Percentiles rank a stretch among this genome's conserved stretches.
phyloP scores from a whole-genome alignment of 2,888 invertebrate species.

The Agapetus fuscipes region DNA sequence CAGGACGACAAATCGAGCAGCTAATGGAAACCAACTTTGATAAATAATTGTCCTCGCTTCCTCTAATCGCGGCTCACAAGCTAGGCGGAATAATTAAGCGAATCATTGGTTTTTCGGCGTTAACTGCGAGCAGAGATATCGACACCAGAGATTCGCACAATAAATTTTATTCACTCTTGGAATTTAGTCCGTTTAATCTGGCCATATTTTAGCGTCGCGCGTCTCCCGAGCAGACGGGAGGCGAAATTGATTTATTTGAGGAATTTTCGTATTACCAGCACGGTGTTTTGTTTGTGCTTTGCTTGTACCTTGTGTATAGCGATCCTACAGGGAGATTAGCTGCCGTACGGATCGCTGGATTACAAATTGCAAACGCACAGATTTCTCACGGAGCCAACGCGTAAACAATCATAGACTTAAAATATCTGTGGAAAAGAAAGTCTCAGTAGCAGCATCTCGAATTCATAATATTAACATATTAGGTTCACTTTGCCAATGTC shows the following conservation, averaged over 20 bases:
- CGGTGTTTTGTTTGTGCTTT: neutral
- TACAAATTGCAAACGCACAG: too few species aligned
- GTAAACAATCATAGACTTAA: too few species aligned
- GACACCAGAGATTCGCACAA: slow-evolving; percentile 16
- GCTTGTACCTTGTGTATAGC: neutral
- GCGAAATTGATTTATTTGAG: slow-evolving; percentile 22
- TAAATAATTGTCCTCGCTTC: slow-evolving; percentile 20
- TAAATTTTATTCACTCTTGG: slow-evolving; percentile 14
- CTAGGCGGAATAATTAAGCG: slow-evolving; percentile 22
- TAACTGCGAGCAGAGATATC: slow-evolving; percentile 11
- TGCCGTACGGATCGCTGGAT: too few species aligned
- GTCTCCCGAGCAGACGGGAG: slow-evolving; percentile 9
- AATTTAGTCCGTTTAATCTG: slow-evolving; percentile 21
- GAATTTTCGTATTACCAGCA: slow-evolving; percentile 19
- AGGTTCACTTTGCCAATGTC: too few species aligned
- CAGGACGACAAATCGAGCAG: slow-evolving; percentile 20
- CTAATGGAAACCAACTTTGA: slow-evolving; percentile 21
- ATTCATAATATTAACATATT: too few species aligned
- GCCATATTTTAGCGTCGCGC: slow-evolving; percentile 21
- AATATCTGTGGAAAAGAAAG: too few species aligned
- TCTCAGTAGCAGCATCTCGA: too few species aligned
- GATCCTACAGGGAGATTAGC: neutral
- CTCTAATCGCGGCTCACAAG: slow-evolving; percentile 20
- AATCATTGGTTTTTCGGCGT: slow-evolving; percentile 20
- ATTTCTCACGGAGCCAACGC: too few species aligned